Evolutionary conservation across 92 coral and sea anemone species (phyloP).

Genomic region (Phymanthus crucifer): DNA sequence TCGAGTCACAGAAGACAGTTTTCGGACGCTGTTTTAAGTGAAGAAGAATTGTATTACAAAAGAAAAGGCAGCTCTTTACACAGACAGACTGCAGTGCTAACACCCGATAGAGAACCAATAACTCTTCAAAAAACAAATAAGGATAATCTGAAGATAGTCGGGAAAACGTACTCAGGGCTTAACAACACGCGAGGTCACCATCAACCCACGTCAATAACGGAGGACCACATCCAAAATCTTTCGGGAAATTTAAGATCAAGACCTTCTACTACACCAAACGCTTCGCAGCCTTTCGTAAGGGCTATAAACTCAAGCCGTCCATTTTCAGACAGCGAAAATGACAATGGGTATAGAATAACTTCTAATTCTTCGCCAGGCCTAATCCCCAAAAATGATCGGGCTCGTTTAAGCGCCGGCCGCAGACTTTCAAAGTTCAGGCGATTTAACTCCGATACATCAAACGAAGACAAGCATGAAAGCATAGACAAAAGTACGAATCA

Average conservation of each 20-base stretch:
- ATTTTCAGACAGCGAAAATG: neutral
- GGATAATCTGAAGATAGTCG: slow-evolving; percentile 18
- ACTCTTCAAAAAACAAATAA: slow-evolving; percentile 8
- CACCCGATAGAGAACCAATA: slow-evolving; percentile 16
- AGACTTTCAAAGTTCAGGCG: slow-evolving; percentile 25
- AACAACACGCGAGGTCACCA: neutral
- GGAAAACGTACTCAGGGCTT: slow-evolving; percentile 15
- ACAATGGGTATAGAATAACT: neutral
- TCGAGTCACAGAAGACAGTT: neutral
- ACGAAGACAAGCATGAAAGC: neutral
- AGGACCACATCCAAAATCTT: too few species aligned
- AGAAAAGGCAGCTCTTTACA: slow-evolving; percentile 12
- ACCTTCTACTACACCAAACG: slow-evolving; percentile 28
- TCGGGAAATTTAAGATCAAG: neutral
- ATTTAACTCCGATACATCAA: slow-evolving; percentile 35
- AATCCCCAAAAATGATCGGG: neutral
- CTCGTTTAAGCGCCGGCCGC: neutral
- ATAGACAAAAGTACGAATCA: neutral
- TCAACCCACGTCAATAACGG: neutral
- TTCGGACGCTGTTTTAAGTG: neutral
- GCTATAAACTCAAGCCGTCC: neutral
- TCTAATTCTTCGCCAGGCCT: neutral
- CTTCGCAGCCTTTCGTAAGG: neutral
- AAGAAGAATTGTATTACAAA: neutral
- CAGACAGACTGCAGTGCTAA: slow-evolving; percentile 25